Conservation (phyloP, 1,140 invertebrate genomes). For the Choristoneura fumiferana region DNA sequence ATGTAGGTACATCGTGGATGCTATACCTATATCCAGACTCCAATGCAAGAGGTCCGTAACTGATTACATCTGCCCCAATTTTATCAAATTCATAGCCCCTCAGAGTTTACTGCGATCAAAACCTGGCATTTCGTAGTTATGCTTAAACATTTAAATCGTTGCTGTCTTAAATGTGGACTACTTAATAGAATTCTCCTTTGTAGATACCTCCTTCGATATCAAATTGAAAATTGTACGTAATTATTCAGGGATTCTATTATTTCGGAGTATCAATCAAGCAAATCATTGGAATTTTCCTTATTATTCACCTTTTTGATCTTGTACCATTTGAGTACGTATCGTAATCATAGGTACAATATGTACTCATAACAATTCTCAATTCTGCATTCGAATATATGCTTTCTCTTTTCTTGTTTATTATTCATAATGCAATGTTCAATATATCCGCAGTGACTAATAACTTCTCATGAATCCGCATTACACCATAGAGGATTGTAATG, state of each 20-base stretch:
- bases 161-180: no score
- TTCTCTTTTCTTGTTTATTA: slow-evolving; percentile 65
- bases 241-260: no score
- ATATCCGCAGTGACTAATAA: slow-evolving; percentile 71
- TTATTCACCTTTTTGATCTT: no score
- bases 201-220: no score
- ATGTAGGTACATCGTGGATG: not conserved
- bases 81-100: not conserved
- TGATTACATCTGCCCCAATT: slow-evolving; percentile 5
- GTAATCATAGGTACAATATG: not conserved
- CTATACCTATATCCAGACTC: not conserved
- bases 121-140: not conserved
- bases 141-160: not conserved
- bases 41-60: not conserved
- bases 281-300: no score
- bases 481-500: slow-evolving; percentile 70
- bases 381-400: slow-evolving; percentile 23
- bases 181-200: no score
- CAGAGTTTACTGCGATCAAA: not conserved
- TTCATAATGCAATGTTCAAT: slow-evolving; percentile 70
- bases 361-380: slow-evolving; percentile 1
- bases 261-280: no score
- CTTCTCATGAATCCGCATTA: slow-evolving; percentile 71
- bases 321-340: no score
- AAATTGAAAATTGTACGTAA: no score